phyloP scores from a whole-genome alignment of 92 coral and sea anemone species.

The Hydrozoanthus gracilis region DNA sequence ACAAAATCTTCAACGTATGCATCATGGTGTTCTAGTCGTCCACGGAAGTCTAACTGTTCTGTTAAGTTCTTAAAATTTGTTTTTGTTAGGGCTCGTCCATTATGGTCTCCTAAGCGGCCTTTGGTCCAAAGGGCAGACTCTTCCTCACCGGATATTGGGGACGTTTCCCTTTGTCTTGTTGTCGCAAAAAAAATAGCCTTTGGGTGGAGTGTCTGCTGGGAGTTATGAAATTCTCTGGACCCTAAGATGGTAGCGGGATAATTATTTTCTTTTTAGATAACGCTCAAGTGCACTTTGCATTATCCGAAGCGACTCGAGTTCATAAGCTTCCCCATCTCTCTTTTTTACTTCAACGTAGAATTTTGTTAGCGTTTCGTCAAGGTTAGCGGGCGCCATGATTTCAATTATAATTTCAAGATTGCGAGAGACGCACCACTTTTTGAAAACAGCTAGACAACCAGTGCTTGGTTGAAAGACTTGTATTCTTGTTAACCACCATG shows the following conservation, averaged over 20 bases:
- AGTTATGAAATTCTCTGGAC: constrained; percentile 46
- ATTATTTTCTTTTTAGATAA: constrained; percentile 50
- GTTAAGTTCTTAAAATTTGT: too few relatives aligned
- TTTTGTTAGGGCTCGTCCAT: too few relatives aligned
- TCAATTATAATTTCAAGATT: constrained; percentile 37
- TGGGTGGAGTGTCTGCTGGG: constrained; percentile 32
- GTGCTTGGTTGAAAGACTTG: constrained; percentile 35
- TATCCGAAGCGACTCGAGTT: constrained; percentile 56
- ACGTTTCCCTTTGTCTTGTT: constrained; percentile 66
- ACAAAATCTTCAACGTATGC: too few relatives aligned
- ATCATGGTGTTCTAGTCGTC: too few relatives aligned
- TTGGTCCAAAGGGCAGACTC: too few relatives aligned
- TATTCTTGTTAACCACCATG: constrained; percentile 46
- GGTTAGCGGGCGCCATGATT: constrained; percentile 48
- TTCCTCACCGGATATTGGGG: constrained; percentile 16
- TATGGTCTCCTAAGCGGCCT: too few relatives aligned
- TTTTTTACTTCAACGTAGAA: constrained; percentile 65
- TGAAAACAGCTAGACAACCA: constrained; percentile 59
- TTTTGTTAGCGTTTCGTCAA: constrained; percentile 49
- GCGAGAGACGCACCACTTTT: constrained; percentile 37
- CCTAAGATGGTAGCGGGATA: constrained; percentile 39
- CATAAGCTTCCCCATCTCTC: constrained; percentile 44
- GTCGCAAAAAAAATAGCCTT: constrained; percentile 52
- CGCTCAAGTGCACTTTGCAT: constrained; percentile 60
- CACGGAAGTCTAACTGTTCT: too few relatives aligned